A percentile compares a stretch with the other conserved stretches of the same genome.
Conservation (phyloP, 2,888 invertebrate species). For the Andricus quercusramuli region DNA sequence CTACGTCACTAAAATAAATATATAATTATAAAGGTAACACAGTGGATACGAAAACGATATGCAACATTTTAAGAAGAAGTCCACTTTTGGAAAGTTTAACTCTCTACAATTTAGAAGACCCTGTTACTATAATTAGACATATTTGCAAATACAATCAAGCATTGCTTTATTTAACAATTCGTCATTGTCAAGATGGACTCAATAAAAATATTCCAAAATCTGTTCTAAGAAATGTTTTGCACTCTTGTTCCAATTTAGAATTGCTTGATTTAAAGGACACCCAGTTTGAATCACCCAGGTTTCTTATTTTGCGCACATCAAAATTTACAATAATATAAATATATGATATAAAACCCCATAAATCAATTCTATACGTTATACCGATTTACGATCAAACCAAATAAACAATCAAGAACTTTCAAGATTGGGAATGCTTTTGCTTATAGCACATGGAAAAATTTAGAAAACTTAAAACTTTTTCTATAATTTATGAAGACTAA, state of each 20-base stretch:
- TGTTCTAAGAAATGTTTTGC: not conserved
- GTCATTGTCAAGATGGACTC: not conserved
- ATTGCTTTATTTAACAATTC: not conserved
- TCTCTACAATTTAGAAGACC: not conserved
- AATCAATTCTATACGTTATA: too few species aligned
- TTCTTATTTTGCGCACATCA: not conserved
- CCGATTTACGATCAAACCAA: too few species aligned
- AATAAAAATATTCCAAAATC: not conserved
- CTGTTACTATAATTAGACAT: not conserved
- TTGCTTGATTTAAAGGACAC: not conserved
- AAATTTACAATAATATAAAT: too few species aligned
- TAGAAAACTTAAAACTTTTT: too few species aligned
- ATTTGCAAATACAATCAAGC: not conserved
- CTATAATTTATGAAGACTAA: too few species aligned
- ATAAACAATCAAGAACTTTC: too few species aligned
- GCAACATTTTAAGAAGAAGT: constrained; percentile 5
- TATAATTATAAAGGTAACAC: not conserved
- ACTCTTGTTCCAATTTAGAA: not conserved
- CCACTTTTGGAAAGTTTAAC: not conserved
- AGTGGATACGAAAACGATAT: not conserved
- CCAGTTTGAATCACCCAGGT: not conserved
- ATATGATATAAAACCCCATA: too few species aligned
- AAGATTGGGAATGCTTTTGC: too few species aligned
- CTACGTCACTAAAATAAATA: not conserved
- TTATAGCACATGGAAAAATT: too few species aligned